Evolutionary conservation across 2,888 invertebrate species (phyloP).

Genomic region (Liodrosophila aerea): DNA sequence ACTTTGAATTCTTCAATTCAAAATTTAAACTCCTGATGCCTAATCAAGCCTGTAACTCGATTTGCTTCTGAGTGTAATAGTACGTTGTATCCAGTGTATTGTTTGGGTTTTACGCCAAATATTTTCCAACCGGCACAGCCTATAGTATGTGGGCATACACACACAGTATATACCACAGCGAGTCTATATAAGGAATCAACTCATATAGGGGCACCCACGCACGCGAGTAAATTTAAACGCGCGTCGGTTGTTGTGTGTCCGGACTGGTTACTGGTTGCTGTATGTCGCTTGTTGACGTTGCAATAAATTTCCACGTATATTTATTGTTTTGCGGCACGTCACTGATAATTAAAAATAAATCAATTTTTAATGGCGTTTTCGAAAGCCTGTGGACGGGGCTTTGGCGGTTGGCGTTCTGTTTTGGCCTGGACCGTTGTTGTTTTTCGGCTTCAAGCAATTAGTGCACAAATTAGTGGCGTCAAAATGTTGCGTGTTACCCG

Average conservation of each 20-base stretch:
- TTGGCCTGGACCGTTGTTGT: conserved; percentile 5
- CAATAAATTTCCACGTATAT: conserved; percentile 77
- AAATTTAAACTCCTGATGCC: no score
- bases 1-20: no score
- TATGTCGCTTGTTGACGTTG: conserved; percentile 68
- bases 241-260: conserved; percentile 30
- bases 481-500: conserved; percentile 51
- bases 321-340: conserved; percentile 79
- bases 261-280: conserved; percentile 34
- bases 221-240: conserved; percentile 28
- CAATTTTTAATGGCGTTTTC: conserved; percentile 70
- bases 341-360: conserved; percentile 81
- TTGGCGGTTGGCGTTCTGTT: neutral
- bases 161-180: neutral
- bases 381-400: conserved; percentile 16
- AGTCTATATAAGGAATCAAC: conserved; percentile 2
- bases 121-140: conserved; percentile 35
- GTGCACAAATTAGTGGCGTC: conserved; percentile 59
- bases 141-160: neutral
- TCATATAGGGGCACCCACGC: conserved; percentile 29
- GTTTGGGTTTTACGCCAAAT: conserved; percentile 38
- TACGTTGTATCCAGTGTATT: neutral
- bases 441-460: conserved; percentile 59
- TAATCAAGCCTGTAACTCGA: no score
- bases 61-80: no score